These are phyloP conservation scores for Drepanosiphum platanoidis DNA, from an alignment of 2,888 invertebrate genomes.

Conservation along the genomic window DNA sequence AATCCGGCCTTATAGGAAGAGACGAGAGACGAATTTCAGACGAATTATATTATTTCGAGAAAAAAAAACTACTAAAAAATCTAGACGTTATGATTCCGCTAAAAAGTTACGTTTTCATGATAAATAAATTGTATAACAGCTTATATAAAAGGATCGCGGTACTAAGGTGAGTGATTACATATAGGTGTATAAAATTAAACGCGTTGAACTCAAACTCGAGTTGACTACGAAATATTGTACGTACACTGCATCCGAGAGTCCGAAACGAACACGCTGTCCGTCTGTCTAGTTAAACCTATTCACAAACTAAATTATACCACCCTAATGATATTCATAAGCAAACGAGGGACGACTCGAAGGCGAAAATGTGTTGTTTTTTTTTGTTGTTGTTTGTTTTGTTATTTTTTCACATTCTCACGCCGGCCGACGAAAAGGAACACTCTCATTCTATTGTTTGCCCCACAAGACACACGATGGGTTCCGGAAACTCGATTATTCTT, in stretches of 20 bases:
- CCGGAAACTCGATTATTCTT: slow-evolving; percentile 48
- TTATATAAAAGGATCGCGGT: too few species aligned
- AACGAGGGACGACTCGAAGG: slow-evolving; percentile 15
- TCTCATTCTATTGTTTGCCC: slow-evolving; percentile 34
- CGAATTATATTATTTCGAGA: too few species aligned
- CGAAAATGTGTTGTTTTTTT: slow-evolving; percentile 28
- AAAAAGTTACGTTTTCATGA: too few species aligned
- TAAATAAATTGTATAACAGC: too few species aligned
- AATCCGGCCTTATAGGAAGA: too few species aligned
- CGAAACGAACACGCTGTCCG: neutral
- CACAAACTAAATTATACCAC: slow-evolving; percentile 2
- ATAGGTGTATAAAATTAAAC: neutral
- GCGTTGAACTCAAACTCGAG: slow-evolving; percentile 20
- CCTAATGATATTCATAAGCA: slow-evolving; percentile 53
- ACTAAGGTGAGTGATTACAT: neutral
- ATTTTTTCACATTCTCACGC: slow-evolving; percentile 37
- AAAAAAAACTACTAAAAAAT: too few species aligned
- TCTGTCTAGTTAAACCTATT: slow-evolving; percentile 15
- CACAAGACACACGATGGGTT: slow-evolving; percentile 19
- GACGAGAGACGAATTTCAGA: too few species aligned
- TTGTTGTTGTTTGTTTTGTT: slow-evolving; percentile 10
- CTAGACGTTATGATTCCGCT: too few species aligned
- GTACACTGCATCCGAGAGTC: neutral
- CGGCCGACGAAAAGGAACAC: slow-evolving; percentile 19
- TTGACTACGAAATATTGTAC: neutral